phyloP scores from a whole-genome alignment of 2,797 vertebrate genomes.

The Enteromius mattozi region DNA sequence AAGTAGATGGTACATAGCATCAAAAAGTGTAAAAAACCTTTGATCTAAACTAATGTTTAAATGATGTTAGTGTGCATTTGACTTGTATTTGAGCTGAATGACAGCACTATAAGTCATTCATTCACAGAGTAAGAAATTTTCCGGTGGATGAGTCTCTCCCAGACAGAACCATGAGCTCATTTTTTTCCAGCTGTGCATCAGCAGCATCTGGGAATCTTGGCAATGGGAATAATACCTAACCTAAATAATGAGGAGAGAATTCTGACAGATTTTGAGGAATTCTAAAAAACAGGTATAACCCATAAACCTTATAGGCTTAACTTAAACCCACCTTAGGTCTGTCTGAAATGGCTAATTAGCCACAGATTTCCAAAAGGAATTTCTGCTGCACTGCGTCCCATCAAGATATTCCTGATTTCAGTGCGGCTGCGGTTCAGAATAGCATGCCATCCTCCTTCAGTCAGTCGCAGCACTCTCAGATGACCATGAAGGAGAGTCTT shows the following conservation, averaged over 20 bases:
- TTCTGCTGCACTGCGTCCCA: constrained; percentile 41
- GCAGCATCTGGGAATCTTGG: constrained; percentile 55
- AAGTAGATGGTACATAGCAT: not conserved
- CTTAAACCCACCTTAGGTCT: constrained; percentile 30
- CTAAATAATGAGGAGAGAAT: constrained; percentile 67
- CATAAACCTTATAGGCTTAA: constrained; percentile 36
- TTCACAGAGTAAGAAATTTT: constrained; percentile 38
- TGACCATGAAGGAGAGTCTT: constrained; percentile 71
- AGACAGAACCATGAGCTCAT: constrained; percentile 54
- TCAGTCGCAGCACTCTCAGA: constrained; percentile 72
- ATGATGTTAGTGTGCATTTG: constrained; percentile 12
- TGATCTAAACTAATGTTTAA: not conserved
- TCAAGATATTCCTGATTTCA: constrained; percentile 63
- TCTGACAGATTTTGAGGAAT: constrained; percentile 53
- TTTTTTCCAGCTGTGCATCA: constrained; percentile 62
- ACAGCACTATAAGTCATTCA: constrained; percentile 21
- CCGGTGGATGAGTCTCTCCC: constrained; percentile 46
- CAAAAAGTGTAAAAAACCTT: not conserved
- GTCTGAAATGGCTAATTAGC: constrained; percentile 16
- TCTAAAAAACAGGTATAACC: constrained; percentile 55
- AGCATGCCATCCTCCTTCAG: not conserved
- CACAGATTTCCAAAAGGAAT: constrained; percentile 18
- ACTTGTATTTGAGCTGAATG: constrained; percentile 15
- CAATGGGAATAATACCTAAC: constrained; percentile 40
- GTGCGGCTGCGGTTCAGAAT: constrained; percentile 81